Conservation (phyloP, 2,888 invertebrate genomes). For the Athetis lepigone region DNA sequence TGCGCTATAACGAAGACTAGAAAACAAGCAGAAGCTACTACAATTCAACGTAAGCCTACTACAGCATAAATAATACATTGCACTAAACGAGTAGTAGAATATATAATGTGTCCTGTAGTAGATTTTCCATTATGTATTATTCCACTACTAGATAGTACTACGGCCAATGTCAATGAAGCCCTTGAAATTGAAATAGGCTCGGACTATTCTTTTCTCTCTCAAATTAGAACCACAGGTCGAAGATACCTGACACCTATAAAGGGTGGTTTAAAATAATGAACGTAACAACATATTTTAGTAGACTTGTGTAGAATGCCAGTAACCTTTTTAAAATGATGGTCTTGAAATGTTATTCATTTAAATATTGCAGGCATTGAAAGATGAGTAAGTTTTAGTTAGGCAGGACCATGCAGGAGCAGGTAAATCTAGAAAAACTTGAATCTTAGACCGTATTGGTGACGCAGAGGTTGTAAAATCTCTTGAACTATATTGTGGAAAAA, state of each 20-base stretch:
- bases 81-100: too few relatives aligned
- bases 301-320: neutral
- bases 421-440: neutral
- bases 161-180: slow-evolving; percentile 17
- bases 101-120: too few relatives aligned
- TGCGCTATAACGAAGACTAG: too few relatives aligned
- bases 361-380: too few relatives aligned
- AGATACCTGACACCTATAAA: slow-evolving; percentile 4
- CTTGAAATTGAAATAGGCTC: neutral
- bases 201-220: slow-evolving; percentile 26
- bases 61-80: too few relatives aligned
- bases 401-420: neutral
- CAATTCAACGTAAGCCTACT: neutral
- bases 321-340: neutral
- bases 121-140: slow-evolving; percentile 7
- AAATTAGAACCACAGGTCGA: slow-evolving; percentile 32
- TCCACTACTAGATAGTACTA: neutral
- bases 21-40: neutral
- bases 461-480: neutral
- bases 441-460: neutral
- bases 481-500: neutral
- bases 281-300: neutral
- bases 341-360: too few relatives aligned
- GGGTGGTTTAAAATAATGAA: slow-evolving; percentile 3
- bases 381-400: neutral